Evolutionary conservation across 1,140 invertebrate species (phyloP).

Genomic region (Drosophila ficusphila): DNA sequence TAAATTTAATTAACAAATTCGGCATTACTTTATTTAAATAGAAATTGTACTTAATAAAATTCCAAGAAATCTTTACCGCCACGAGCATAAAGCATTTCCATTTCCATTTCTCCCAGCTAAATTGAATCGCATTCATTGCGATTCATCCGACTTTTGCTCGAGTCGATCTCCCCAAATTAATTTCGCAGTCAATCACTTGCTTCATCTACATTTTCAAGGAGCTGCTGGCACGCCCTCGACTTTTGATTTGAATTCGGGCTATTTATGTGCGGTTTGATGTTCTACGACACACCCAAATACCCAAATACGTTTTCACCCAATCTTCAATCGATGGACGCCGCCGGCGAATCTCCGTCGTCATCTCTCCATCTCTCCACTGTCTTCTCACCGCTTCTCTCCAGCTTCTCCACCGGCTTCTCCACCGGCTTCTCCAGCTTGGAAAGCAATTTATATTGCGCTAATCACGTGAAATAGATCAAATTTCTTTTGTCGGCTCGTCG

Average conservation of each 20-base stretch:
- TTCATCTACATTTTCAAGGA: constrained; percentile 3
- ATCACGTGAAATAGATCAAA: constrained; percentile 80
- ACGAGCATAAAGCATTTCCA: too few species aligned
- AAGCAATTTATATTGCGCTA: constrained; percentile 76
- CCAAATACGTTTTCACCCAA: constrained; percentile 73
- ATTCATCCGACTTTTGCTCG: background rate
- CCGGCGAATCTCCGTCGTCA: constrained; percentile 27
- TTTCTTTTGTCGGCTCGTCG: constrained; percentile 63
- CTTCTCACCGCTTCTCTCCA: constrained; percentile 11
- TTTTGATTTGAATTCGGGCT: background rate
- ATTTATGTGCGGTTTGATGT: constrained; percentile 17
- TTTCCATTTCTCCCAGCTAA: background rate
- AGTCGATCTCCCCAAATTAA: background rate
- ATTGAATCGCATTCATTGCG: background rate
- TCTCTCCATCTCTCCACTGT: constrained; percentile 20
- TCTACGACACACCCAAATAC: constrained; percentile 54
- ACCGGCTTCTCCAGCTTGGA: constrained; percentile 18
- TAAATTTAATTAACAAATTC: too few species aligned
- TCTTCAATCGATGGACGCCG: constrained; percentile 62
- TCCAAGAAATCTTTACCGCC: background rate
- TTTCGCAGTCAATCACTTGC: constrained; percentile 1
- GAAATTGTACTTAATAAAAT: too few species aligned
- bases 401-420: background rate
- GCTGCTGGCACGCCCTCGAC: constrained; percentile 20
- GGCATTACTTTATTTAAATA: too few species aligned